Conservation (phyloP, 2,113 vertebrate genomes). For the Bubo blakistoni region DNA sequence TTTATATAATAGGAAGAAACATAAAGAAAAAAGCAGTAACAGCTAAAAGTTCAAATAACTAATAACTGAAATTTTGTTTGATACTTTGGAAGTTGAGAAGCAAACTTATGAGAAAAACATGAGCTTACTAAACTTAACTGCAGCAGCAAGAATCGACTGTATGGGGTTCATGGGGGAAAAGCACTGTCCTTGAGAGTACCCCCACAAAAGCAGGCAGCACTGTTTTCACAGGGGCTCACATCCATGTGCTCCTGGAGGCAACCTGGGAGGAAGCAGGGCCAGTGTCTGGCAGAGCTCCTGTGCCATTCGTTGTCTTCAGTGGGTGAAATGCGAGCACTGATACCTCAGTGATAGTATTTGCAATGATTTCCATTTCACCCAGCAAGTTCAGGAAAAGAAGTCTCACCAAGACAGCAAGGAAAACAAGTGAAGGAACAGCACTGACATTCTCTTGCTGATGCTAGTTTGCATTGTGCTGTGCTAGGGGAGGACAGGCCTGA, state of each 20-base stretch:
- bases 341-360: not conserved
- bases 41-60: not conserved
- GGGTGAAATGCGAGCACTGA: not conserved
- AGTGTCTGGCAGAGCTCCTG: not conserved
- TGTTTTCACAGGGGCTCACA: not conserved
- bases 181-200: not conserved
- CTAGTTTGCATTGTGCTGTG: accelerated
- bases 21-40: not conserved
- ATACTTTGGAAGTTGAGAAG: not conserved
- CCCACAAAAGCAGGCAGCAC: not conserved
- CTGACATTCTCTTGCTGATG: not conserved
- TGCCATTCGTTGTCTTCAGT: not conserved
- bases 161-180: not conserved
- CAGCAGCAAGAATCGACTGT: not conserved
- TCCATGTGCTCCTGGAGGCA: not conserved
- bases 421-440: not conserved
- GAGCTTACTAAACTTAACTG: not conserved
- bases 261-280: not conserved
- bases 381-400: not conserved
- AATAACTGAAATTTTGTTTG: not conserved
- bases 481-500: not conserved
- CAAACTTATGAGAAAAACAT: not conserved
- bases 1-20: not conserved
- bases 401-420: not conserved
- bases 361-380: not conserved